These are phyloP conservation scores for Tribolium madens DNA, from an alignment of 1,140 invertebrate genomes.

Conservation along the genomic window DNA sequence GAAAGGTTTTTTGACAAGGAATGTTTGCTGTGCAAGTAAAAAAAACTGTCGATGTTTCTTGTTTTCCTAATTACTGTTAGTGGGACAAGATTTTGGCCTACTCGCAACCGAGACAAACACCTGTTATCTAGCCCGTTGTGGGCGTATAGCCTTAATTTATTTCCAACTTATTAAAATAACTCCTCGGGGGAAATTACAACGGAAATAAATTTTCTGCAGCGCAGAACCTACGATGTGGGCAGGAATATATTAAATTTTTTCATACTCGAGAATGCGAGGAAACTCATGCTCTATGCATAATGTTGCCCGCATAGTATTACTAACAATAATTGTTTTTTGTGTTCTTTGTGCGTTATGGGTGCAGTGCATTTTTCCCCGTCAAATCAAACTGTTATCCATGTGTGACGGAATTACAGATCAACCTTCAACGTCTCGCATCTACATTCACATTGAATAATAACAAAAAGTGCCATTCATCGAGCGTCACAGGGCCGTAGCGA, in stretches of 20 bases:
- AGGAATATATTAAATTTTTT: constrained; percentile 32
- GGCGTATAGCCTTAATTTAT: constrained; percentile 38
- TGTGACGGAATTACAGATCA: constrained; percentile 33
- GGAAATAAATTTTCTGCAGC: constrained; percentile 36
- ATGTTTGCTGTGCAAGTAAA: background rate
- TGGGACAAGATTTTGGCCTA: constrained; percentile 37
- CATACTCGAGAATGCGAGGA: constrained; percentile 11
- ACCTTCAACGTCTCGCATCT: constrained; percentile 16
- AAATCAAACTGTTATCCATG: constrained; percentile 18
- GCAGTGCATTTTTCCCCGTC: constrained; percentile 16
- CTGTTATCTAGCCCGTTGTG: constrained; percentile 30
- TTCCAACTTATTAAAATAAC: constrained; percentile 41
- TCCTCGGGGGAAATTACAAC: constrained; percentile 37
- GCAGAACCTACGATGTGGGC: constrained; percentile 31
- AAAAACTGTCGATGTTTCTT: background rate
- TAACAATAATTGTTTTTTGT: constrained; percentile 14
- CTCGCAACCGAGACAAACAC: constrained; percentile 1
- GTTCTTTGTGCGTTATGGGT: constrained; percentile 14
- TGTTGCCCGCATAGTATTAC: constrained; percentile 17
- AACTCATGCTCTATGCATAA: background rate
- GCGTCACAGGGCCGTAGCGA: constrained; percentile 37
- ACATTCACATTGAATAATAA: constrained; percentile 21
- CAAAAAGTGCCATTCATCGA: constrained; percentile 40
- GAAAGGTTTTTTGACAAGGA: constrained; percentile 29
- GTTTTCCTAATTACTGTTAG: constrained; percentile 37